Evolutionary conservation across 2,797 vertebrate genomes (phyloP), one percentile per base, ranked within the genome.

Genomic region (Microctenopoma lineatum): DNA sequence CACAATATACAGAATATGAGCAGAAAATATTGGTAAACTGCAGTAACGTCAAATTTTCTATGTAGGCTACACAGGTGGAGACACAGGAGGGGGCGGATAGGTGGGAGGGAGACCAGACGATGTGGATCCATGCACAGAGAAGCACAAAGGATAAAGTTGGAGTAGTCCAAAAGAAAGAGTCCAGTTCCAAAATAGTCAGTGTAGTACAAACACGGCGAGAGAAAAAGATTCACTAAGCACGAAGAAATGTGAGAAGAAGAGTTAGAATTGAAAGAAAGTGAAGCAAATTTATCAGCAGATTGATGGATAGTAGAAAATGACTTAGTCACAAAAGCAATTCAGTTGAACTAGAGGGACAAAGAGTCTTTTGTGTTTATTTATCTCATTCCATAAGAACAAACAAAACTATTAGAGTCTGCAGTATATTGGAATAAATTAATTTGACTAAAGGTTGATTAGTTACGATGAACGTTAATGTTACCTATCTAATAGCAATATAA

Each of bases 51-150:
- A 47, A 39, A 52, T 81, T 34, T 46, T 70, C 39, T 86, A 85
- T 81, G 74, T 87, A 75, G 86, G 84, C 76, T 83, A 79, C 81
- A 75, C 89, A 89, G 85, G 89, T 92, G 85, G 88, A 84, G 72
- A 77, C 78, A 69, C 78, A 71, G 79, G 59, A 69, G 84, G 90
- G 73, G 72, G 62, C 12, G 57, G 73, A 80, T 79, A 83, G 65
- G 79, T 87, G 76, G 75, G 81, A 85, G 77, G 74, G 44, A 77
- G 74, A 77, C 79, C 72, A 75, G 70, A 77, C 72, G 47, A 70
- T 70, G 84, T 74, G 59, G 77, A 80, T 74, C 66, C 67, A 70
- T 53, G 70, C 39, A 29, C 63, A 64, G 57, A 81, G 70, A 66
- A 51, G 73, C 71, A 83, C 38, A 78, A 81, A 80, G 62, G 44